Percentiles rank a stretch among this genome's conserved stretches.
phyloP scores from a whole-genome alignment of 2,797 vertebrate genomes.

The Gymnoscopelus microlampas region DNA sequence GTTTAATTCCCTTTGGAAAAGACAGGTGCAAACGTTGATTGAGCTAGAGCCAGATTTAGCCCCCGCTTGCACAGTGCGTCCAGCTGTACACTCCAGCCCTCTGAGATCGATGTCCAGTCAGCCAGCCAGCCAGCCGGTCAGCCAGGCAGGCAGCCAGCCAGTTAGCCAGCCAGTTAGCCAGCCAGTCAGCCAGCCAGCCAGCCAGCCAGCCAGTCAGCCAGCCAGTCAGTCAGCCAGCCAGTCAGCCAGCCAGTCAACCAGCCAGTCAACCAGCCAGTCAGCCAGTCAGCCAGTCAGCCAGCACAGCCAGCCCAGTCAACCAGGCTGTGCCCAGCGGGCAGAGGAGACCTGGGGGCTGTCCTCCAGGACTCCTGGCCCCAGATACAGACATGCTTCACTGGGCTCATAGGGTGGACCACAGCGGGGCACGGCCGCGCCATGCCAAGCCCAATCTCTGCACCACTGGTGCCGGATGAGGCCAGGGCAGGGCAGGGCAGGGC shows the following conservation, averaged over 20 bases:
- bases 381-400: conserved; percentile 77
- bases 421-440: conserved; percentile 65
- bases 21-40: conserved; percentile 82
- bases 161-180: conserved; percentile 57
- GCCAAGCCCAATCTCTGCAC: conserved; percentile 74
- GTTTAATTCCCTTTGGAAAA: conserved; percentile 81
- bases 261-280: conserved; percentile 25
- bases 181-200: no score
- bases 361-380: conserved; percentile 50
- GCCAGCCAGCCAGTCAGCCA: conserved; percentile 19
- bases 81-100: conserved; percentile 88
- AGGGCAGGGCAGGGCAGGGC: conserved; percentile 40
- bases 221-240: conserved; percentile 47
- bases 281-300: conserved; percentile 63
- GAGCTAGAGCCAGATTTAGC: conserved; percentile 80
- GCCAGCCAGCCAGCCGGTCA: conserved; percentile 71
- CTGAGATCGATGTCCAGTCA: conserved; percentile 90
- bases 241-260: no score
- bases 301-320: conserved; percentile 66
- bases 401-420: conserved; percentile 77
- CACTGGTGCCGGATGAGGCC: conserved; percentile 64
- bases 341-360: conserved; percentile 61
- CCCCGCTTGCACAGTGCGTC: conserved; percentile 86
- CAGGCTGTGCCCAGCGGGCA: conserved; percentile 72
- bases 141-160: conserved; percentile 69